These are phyloP conservation scores for Danio kyathit DNA, from an alignment of 2,797 vertebrate species.

Conservation along the genomic window DNA sequence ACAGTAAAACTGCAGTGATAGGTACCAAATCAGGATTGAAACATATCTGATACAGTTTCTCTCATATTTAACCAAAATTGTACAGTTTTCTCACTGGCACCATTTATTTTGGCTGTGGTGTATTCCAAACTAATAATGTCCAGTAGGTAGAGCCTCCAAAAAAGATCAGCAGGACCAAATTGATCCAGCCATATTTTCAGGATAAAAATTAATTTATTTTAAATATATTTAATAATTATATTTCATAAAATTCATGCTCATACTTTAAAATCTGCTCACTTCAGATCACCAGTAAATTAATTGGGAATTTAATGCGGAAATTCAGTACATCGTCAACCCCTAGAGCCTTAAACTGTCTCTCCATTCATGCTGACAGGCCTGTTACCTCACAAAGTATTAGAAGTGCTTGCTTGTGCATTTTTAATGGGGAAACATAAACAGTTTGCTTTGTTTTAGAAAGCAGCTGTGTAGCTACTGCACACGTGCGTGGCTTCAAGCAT, in stretches of 20 bases:
- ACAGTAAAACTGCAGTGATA: too few relatives aligned
- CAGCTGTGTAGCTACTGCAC: conserved; percentile 62
- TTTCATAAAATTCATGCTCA: neutral
- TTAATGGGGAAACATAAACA: conserved; percentile 67
- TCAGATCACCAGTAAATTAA: neutral
- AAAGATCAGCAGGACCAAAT: too few relatives aligned
- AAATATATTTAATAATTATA: neutral
- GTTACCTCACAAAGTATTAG: conserved; percentile 88
- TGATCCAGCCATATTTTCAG: too few relatives aligned
- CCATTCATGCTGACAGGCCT: conserved; percentile 86
- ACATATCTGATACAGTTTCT: too few relatives aligned
- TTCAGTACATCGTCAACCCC: neutral
- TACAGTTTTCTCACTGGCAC: too few relatives aligned
- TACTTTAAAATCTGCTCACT: neutral
- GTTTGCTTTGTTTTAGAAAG: conserved; percentile 75
- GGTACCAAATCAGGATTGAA: too few relatives aligned
- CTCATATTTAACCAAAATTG: too few relatives aligned
- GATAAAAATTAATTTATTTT: neutral
- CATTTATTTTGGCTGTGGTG: too few relatives aligned
- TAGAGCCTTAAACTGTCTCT: conserved; percentile 19
- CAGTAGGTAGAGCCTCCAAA: too few relatives aligned
- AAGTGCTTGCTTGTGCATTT: conserved; percentile 86
- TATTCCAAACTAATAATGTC: too few relatives aligned
- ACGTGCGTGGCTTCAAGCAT: conserved; percentile 68
- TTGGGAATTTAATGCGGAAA: neutral